Evolutionary conservation across 2,888 invertebrate species (phyloP).

Genomic region (Andrena camellia): DNA sequence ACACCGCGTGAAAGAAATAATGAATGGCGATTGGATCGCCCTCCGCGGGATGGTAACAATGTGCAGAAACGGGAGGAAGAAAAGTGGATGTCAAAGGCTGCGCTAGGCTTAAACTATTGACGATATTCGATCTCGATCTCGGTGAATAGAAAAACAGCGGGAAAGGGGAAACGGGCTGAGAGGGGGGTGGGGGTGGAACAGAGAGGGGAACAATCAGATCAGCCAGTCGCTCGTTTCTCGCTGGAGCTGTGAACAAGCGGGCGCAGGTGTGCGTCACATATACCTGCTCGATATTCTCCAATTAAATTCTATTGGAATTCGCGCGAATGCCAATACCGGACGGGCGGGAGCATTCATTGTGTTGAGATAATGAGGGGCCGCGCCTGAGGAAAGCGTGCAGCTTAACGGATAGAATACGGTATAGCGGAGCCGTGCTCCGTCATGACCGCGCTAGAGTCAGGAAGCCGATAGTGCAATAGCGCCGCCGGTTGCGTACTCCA

Average conservation of each 20-base stretch:
- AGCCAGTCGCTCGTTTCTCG: constrained; percentile 60
- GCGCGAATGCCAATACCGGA: constrained; percentile 83
- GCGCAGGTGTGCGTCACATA: constrained; percentile 44
- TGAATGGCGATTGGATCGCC: not conserved
- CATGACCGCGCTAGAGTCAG: constrained; percentile 27
- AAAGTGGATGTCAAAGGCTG: no score
- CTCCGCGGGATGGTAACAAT: constrained; percentile 2
- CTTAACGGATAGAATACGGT: constrained; percentile 76
- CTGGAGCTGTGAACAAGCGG: constrained; percentile 21
- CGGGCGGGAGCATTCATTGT: constrained; percentile 79
- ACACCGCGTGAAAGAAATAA: not conserved
- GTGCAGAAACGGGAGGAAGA: no score
- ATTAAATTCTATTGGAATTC: constrained; percentile 85
- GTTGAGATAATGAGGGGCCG: constrained; percentile 81
- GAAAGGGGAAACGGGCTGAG: not conserved
- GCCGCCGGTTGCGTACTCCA: constrained; percentile 51
- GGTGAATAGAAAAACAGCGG: not conserved
- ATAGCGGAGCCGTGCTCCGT: constrained; percentile 46
- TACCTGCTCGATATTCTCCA: constrained; percentile 80
- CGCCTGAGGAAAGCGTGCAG: constrained; percentile 75
- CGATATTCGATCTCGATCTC: constrained; percentile 12
- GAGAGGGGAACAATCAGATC: constrained; percentile 36
- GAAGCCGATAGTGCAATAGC: constrained; percentile 52
- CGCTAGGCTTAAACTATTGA: no score
- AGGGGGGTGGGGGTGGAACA: not conserved